phyloP scores from a whole-genome alignment of 2,888 invertebrate species.

The Odontothrips loti region DNA sequence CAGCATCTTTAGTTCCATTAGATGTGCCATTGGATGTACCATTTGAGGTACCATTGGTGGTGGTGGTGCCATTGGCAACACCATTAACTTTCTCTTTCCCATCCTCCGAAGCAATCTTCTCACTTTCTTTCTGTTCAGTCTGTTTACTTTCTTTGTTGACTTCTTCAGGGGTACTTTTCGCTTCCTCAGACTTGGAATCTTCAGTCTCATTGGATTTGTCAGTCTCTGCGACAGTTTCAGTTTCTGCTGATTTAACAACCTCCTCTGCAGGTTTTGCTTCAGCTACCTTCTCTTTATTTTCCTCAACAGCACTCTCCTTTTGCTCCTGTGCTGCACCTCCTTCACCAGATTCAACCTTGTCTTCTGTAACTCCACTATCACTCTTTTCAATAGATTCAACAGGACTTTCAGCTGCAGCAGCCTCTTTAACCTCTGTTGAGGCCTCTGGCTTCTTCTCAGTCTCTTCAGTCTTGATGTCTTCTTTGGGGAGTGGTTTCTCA shows the following conservation, averaged over 20 bases:
- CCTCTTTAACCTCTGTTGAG: slow-evolving; percentile 31
- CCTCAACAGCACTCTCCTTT: slow-evolving; percentile 28
- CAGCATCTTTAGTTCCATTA: not conserved
- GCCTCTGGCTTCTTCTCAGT: slow-evolving; percentile 44
- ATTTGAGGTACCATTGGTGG: not conserved
- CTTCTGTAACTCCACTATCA: not conserved
- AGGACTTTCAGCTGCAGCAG: slow-evolving; percentile 26
- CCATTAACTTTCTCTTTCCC: slow-evolving; percentile 2
- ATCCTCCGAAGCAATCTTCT: slow-evolving; percentile 11
- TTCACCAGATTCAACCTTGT: not conserved
- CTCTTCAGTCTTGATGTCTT: slow-evolving; percentile 34
- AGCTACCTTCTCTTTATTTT: slow-evolving; percentile 40
- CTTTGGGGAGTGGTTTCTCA: slow-evolving; percentile 37
- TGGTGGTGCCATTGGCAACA: not conserved
- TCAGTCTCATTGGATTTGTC: slow-evolving; percentile 21
- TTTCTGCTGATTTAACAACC: slow-evolving; percentile 32
- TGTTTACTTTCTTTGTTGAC: slow-evolving; percentile 38
- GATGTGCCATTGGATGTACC: not conserved
- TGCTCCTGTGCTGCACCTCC: slow-evolving; percentile 24
- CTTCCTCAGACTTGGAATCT: slow-evolving; percentile 37
- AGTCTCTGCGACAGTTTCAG: slow-evolving; percentile 33
- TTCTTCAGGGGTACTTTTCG: slow-evolving; percentile 37
- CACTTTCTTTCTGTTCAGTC: slow-evolving; percentile 33
- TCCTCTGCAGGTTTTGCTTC: slow-evolving; percentile 46
- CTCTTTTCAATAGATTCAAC: not conserved